Evolutionary conservation across 1,140 invertebrate genomes (phyloP).

Genomic region (Epicauta chinensis): DNA sequence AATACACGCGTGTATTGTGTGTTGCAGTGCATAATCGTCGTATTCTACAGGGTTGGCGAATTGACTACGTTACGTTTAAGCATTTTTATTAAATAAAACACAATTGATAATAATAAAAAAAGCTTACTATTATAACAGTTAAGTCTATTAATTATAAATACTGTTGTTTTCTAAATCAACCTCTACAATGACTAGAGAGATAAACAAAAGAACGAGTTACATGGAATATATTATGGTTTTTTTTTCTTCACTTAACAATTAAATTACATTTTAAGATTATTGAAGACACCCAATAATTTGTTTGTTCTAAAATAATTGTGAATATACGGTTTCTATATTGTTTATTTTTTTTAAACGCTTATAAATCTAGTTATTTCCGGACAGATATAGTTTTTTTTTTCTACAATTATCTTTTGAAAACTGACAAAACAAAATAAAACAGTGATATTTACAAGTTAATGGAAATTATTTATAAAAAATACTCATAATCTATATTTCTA

Average conservation of each 20-base stretch:
- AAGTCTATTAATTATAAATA: too few species aligned
- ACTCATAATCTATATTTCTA: conserved; percentile 7
- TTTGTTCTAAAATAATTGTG: not conserved
- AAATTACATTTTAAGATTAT: not conserved
- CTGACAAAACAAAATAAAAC: conserved; percentile 3
- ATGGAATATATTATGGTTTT: not conserved
- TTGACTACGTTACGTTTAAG: too few species aligned
- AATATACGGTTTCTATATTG: not conserved
- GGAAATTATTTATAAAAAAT: conserved; percentile 11
- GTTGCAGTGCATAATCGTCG: too few species aligned
- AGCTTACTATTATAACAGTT: too few species aligned
- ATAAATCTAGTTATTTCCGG: conserved; percentile 16
- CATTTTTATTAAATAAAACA: too few species aligned
- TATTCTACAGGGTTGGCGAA: too few species aligned
- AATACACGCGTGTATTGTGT: too few species aligned
- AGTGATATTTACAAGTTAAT: conserved; percentile 10
- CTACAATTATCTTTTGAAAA: too few species aligned
- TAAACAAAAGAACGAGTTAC: too few species aligned
- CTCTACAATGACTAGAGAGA: too few species aligned
- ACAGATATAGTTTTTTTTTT: conserved; percentile 19
- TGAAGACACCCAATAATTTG: not conserved
- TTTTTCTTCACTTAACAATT: not conserved
- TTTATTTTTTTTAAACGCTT: not conserved
- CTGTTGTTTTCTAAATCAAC: too few species aligned
- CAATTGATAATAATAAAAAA: too few species aligned